These are phyloP conservation scores for Bryconaethiops microstoma DNA, from an alignment of 2,797 vertebrate genomes.

Conservation along the genomic window DNA sequence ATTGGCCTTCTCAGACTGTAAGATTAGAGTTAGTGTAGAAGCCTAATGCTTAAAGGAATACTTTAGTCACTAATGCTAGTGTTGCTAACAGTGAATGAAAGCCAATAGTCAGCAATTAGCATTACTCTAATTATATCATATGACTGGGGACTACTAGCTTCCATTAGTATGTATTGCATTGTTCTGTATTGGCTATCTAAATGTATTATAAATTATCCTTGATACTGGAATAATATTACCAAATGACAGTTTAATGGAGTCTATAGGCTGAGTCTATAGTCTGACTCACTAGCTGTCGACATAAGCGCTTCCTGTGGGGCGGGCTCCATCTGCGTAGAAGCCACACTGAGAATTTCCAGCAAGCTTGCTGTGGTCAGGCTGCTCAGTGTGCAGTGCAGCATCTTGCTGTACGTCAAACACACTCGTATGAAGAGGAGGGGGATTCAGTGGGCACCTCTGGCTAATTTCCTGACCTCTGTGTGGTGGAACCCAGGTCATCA, in stretches of 20 bases:
- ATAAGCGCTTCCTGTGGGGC: conserved; percentile 42
- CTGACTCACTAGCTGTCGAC: conserved; percentile 47
- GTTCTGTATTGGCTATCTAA: no score
- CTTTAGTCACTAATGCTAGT: no score
- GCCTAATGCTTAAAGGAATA: not conserved
- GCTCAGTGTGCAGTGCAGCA: not conserved
- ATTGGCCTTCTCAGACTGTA: not conserved
- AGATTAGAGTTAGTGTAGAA: not conserved
- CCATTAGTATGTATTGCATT: no score
- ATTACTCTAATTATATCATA: no score
- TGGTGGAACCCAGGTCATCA: conserved; percentile 17
- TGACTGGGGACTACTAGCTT: no score
- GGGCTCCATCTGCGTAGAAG: conserved; percentile 28
- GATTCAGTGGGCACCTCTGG: conserved; percentile 24
- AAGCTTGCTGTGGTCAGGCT: conserved; percentile 52
- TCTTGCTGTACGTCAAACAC: conserved; percentile 16
- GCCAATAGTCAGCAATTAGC: no score
- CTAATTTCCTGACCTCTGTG: conserved; percentile 7
- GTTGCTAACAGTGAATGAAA: no score
- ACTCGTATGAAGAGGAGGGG: conserved; percentile 9
- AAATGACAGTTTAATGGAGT: conserved; percentile 33
- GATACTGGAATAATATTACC: no score
- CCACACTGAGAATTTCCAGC: conserved; percentile 51
- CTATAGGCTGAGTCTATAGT: conserved; percentile 13
- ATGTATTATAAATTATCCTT: no score